phyloP scores from a whole-genome alignment of 2,797 vertebrate genomes.

The Propithecus deckenii region DNA sequence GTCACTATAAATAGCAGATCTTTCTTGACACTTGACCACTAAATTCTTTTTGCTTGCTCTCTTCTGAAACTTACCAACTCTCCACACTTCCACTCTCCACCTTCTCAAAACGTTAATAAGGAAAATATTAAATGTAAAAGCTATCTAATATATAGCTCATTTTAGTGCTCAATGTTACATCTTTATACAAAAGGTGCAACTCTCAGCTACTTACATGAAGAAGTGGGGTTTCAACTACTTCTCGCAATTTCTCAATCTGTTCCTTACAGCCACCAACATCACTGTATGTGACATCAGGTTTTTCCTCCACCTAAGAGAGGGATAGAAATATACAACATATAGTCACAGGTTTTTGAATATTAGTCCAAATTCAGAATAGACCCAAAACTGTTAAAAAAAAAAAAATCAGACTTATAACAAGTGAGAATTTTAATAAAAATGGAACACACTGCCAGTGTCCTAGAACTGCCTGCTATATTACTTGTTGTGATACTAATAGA shows the following conservation, averaged over 20 bases:
- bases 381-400: not conserved
- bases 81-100: not conserved
- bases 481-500: not conserved
- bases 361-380: not conserved
- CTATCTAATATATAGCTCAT: not conserved
- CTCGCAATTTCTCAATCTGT: constrained; percentile 98
- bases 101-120: not conserved
- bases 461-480: not conserved
- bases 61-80: constrained; percentile 11
- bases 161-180: not conserved
- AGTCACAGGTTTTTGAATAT: not conserved
- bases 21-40: not conserved
- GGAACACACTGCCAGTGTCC: not conserved
- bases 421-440: constrained; percentile 20
- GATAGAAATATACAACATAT: not conserved
- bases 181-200: not conserved
- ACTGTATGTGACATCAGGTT: constrained; percentile 99
- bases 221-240: constrained; percentile 98
- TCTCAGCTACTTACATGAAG: constrained; percentile 91
- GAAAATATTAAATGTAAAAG: constrained; percentile 32
- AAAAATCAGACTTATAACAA: not conserved
- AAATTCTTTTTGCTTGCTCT: not conserved
- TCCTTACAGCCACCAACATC: constrained; percentile 99
- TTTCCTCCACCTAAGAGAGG: constrained; percentile 95
- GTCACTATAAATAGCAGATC: constrained; percentile 8